Percentiles rank a stretch among this genome's conserved stretches.
These are phyloP conservation scores for Drepanosiphum platanoidis DNA, from an alignment of 2,888 invertebrate species.

Conservation along the genomic window DNA sequence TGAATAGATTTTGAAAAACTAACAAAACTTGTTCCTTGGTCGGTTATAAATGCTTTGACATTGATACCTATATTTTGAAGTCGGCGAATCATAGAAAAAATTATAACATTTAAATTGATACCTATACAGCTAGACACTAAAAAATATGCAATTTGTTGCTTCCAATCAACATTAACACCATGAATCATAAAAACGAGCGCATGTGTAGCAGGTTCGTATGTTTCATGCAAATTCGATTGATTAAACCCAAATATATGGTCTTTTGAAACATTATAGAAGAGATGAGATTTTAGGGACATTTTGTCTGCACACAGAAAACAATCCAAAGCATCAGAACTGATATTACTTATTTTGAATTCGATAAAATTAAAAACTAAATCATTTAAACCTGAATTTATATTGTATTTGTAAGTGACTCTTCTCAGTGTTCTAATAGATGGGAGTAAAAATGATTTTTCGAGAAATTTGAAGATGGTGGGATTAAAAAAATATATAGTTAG, in stretches of 20 bases:
- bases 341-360: not conserved
- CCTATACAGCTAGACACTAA: not conserved
- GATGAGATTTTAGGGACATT: not conserved
- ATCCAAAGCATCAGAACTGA: not conserved
- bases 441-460: not conserved
- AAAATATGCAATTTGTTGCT: slow-evolving; percentile 21
- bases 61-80: slow-evolving; percentile 10
- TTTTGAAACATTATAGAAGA: slow-evolving; percentile 19
- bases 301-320: not conserved
- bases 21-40: not conserved
- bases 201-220: slow-evolving; percentile 13
- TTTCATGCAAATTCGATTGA: not conserved
- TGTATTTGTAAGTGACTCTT: not conserved
- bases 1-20: not conserved
- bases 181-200: not conserved
- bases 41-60: slow-evolving; percentile 6
- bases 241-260: slow-evolving; percentile 19
- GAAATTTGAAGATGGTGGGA: not conserved
- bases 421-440: not conserved
- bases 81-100: not conserved
- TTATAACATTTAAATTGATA: not conserved
- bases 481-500: not conserved
- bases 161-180: slow-evolving; percentile 9
- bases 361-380: slow-evolving; percentile 30
- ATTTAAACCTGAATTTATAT: slow-evolving; percentile 5